Percentiles rank a stretch among this genome's conserved stretches.
Evolutionary conservation across 2,888 invertebrate genomes (phyloP).

Genomic region (Serripes groenlandicus): DNA sequence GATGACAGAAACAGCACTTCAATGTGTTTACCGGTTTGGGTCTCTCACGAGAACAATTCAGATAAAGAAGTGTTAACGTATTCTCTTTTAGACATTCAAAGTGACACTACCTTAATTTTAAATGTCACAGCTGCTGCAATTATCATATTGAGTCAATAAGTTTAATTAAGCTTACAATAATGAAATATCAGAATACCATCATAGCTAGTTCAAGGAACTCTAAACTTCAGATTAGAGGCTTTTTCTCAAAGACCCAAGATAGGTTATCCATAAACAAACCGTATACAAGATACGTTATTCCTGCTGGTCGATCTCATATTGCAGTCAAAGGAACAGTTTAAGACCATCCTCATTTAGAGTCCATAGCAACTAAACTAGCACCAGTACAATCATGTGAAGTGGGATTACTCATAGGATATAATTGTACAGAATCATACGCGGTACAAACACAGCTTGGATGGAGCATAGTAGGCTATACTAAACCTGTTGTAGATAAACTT

Average conservation of each 20-base stretch:
- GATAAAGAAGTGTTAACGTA: slow-evolving; percentile 43
- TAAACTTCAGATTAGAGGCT: slow-evolving; percentile 37
- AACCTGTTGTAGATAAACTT: background rate
- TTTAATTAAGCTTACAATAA: slow-evolving; percentile 40
- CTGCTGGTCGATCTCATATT: slow-evolving; percentile 53
- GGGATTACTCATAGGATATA: slow-evolving; percentile 59
- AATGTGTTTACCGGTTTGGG: slow-evolving; percentile 38
- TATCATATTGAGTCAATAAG: background rate
- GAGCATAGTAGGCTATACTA: slow-evolving; percentile 58
- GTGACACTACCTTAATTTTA: slow-evolving; percentile 56
- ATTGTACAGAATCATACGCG: slow-evolving; percentile 58
- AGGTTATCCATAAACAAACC: slow-evolving; percentile 25
- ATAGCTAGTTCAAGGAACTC: slow-evolving; percentile 37
- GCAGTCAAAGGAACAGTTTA: slow-evolving; percentile 29
- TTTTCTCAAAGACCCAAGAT: slow-evolving; percentile 12
- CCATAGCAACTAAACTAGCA: slow-evolving; percentile 28
- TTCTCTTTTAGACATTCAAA: slow-evolving; percentile 55
- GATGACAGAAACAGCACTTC: background rate
- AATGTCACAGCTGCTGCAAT: slow-evolving; percentile 25
- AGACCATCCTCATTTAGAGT: slow-evolving; percentile 37
- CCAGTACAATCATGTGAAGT: slow-evolving; percentile 60
- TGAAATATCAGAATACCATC: slow-evolving; percentile 37
- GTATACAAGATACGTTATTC: slow-evolving; percentile 56
- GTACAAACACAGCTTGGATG: slow-evolving; percentile 58
- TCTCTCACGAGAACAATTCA: slow-evolving; percentile 13